Base-by-base conservation (phyloP, 2,888 invertebrate species). In the Panzeria rudis region DNA sequence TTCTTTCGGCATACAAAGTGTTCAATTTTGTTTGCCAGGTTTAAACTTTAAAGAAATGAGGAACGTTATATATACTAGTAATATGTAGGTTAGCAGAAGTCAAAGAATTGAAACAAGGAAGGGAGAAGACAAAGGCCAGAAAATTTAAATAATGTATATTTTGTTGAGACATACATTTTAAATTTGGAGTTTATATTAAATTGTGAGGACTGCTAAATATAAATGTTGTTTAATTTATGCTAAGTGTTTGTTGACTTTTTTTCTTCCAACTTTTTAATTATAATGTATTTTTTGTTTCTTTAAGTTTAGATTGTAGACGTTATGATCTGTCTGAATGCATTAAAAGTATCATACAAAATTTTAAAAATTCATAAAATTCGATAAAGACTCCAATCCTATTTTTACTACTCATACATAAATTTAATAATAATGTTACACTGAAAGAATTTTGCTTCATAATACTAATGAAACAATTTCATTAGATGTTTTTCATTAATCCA, bases 1-100 rank as follows among this genome's bases (percentile, higher is more conserved):
- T 77, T 35, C 4, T 9, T 44, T 2, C 15, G 32, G n/a, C 44
- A 13, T 35, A 44, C 35, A 77, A 25, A 64, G 54, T 61, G 68
- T 69, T 50, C 41, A 59, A 61, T 69, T 61, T 29, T 41, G 13
- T 52, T 68, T 68, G 29, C 47, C 66, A 20, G 47, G 47, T 41
- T 75, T 38, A 41, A 52, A 76, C 38, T 35, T 9, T 38, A 38
- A 9, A 32, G 32, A 44, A 47, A 29, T 9, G 9, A 11, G 23
- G 13, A 29, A 29, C 17, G 29, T n/a, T 11, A 54, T 8, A 47
- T 20, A 47, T 44, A 32, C n/a, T 23, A 11, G 8, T 50, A 50
- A 38, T 23, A 47, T 35, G 25, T 66, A 32, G 61, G 20, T 73
- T 35, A 72, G 3, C 50, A 50, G 25, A 11, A 11, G 5, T n/a